Evolutionary conservation across 2,113 vertebrate species (phyloP).

Genomic region (Bagarius yarrelli): DNA sequence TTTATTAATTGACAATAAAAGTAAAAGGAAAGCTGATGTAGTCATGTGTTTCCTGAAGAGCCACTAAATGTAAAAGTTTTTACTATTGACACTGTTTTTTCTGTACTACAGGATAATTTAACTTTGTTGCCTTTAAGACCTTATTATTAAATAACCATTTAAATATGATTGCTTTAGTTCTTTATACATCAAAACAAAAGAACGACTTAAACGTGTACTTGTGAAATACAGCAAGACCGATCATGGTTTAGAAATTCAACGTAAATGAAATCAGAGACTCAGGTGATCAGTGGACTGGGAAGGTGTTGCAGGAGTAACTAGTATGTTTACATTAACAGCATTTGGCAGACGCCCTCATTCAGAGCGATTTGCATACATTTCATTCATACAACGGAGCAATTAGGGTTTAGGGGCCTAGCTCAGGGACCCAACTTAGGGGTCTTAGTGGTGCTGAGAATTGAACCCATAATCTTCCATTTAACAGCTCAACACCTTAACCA

Average conservation of each 20-base stretch:
- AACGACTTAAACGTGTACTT: background rate
- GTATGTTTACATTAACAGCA: too few species aligned
- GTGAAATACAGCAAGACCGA: background rate
- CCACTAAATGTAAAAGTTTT: background rate
- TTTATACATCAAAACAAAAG: background rate
- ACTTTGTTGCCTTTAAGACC: background rate
- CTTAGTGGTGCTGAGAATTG: too few species aligned
- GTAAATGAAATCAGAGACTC: background rate
- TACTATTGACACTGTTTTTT: background rate
- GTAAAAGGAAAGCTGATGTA: background rate
- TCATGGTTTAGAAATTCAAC: background rate
- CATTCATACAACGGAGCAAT: too few species aligned
- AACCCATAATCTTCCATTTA: too few species aligned
- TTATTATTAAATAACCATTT: too few species aligned
- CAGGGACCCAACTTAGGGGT: too few species aligned
- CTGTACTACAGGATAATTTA: background rate
- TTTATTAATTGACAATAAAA: background rate
- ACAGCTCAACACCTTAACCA: too few species aligned
- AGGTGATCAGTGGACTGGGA: too few species aligned
- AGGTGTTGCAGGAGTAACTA: background rate
- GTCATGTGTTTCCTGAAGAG: background rate
- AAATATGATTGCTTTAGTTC: too few species aligned
- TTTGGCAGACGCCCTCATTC: too few species aligned
- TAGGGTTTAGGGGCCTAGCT: too few species aligned
- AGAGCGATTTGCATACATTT: too few species aligned